phyloP scores from a whole-genome alignment of 2,888 invertebrate species.

The Miltochrista miniata region DNA sequence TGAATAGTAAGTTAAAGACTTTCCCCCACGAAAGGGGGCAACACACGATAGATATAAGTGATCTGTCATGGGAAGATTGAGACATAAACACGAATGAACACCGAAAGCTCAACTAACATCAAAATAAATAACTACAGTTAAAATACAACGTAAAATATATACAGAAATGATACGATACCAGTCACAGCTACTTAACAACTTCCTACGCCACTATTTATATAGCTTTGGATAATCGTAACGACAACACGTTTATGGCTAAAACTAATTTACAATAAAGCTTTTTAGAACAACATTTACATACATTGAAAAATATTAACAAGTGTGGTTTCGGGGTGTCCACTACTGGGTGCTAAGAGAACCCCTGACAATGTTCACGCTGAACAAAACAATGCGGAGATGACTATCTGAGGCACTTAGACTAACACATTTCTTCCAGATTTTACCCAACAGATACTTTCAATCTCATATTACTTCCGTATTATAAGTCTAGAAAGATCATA shows the following conservation, averaged over 20 bases:
- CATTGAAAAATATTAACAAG: constrained; percentile 66
- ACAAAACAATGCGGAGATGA: constrained; percentile 30
- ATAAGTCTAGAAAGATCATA: neutral
- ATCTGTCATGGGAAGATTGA: constrained; percentile 71
- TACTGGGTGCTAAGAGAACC: constrained; percentile 36
- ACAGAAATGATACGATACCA: constrained; percentile 61
- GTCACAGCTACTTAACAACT: constrained; percentile 61
- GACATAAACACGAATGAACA: constrained; percentile 57
- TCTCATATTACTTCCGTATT: constrained; percentile 11
- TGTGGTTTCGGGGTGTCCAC: constrained; percentile 46
- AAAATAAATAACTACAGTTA: constrained; percentile 77
- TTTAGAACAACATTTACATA: constrained; percentile 79
- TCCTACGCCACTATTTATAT: constrained; percentile 66
- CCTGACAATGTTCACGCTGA: constrained; percentile 19
- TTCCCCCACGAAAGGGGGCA: constrained; percentile 35
- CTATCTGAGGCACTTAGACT: constrained; percentile 37
- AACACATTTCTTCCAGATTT: constrained; percentile 15
- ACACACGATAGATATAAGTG: constrained; percentile 33
- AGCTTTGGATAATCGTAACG: constrained; percentile 78
- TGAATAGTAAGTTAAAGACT: constrained; percentile 19
- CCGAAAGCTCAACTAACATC: constrained; percentile 67
- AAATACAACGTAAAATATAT: constrained; percentile 63
- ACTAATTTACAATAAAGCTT: constrained; percentile 82
- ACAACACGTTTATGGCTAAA: constrained; percentile 70
- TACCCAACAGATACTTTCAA: constrained; percentile 16